Evolutionary conservation across 2,797 vertebrate genomes (phyloP), one percentile per base, ranked within the genome.

Genomic region (Poecilia wingei): DNA sequence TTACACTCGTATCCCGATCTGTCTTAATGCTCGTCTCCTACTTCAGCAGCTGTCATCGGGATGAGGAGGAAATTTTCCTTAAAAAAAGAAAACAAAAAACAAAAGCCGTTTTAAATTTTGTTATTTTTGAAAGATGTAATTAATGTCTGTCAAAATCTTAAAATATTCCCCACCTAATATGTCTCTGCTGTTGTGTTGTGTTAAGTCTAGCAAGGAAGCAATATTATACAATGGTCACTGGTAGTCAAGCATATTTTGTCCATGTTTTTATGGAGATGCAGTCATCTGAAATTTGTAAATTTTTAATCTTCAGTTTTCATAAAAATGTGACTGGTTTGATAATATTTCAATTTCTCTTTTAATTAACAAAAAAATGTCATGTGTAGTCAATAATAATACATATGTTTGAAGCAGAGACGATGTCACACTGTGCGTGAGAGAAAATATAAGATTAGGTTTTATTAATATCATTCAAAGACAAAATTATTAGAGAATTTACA

Each of bases 1-100:
- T 96, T 95, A 95, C 94, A 95, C 94, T 92, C 94, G 93, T 49
- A 77, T 95, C 84, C 90, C 86, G 92, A 96, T 96, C 93, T 94
- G 94, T 95, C 90, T 88, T 86, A 75, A 80, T 49, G 86, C 89
- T 93, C 91, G 91, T 94, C 91, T 94, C 89, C 87, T 85, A 87
- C 94, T 86, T 92, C 92, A 90, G 86, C 91, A 89, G 89, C 91
- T 91, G 86, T 91, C 82, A 90, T 78, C 78, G 72, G 77, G 69
- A 81, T 75, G 59, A 80, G 87, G 88, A 91, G 88, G 79, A 80
- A 86, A 87, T 82, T 91, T 87, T 89, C 75, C 81, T 77, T 74
- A 83, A 86, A 77, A 55, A 53, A 39, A 39, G 4, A 39, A 39
- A 39, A 39, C 36, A 49, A 49, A 20, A 7, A 7, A 49, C 4